Evolutionary conservation across 2,113 vertebrate species (phyloP), one percentile per base, ranked within the genome.

Genomic region (Gadus chalcogrammus): DNA sequence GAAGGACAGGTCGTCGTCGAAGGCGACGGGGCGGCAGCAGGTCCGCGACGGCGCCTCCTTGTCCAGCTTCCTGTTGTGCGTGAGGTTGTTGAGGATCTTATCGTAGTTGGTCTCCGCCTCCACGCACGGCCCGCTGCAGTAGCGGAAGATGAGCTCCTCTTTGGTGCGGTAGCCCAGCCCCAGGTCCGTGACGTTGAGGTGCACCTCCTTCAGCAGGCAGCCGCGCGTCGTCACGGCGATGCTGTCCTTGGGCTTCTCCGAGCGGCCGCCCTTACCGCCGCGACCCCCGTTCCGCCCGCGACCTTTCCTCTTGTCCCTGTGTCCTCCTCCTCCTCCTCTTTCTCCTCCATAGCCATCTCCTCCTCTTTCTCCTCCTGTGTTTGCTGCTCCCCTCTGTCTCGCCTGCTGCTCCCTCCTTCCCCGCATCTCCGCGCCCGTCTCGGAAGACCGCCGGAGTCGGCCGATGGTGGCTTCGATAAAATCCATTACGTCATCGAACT

Each of bases 41-140:
- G 95, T 96, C 82, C 93, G 93, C 11, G 91, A 83, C 20, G 93
- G 95, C 0, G 92, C 93, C 87, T 98, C 96, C 81, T 91, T 96
- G 86, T 91, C 93, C 81, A 99, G 91, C 90, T 96, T 98, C 87
- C 93, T 97, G 87, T 93, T 96, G 88, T 90, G 94, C n/a, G 94
- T 96, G 87, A 99, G 91, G 74, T 99, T 99, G 90, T 96, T 97
- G 71, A 98, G 86, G 88, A 99, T 99, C 88, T 98, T 96, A 91
- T 99, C 97, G 0, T 99, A 99, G 70, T 93, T 96, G 72, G 95
- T 98, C 93, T 98, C 95, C 0, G 94, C 93, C 35, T 95, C 93
- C 0, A 91, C 91, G 18, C 97, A 99, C 62, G 97, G 96, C 63
- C 97, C 97, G 2, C 95, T 99, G 90, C 97, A 99, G 87, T 98